Evolutionary conservation across 2,113 vertebrate species (phyloP), one percentile per base, ranked within the genome.

Genomic region (Thymallus thymallus): DNA sequence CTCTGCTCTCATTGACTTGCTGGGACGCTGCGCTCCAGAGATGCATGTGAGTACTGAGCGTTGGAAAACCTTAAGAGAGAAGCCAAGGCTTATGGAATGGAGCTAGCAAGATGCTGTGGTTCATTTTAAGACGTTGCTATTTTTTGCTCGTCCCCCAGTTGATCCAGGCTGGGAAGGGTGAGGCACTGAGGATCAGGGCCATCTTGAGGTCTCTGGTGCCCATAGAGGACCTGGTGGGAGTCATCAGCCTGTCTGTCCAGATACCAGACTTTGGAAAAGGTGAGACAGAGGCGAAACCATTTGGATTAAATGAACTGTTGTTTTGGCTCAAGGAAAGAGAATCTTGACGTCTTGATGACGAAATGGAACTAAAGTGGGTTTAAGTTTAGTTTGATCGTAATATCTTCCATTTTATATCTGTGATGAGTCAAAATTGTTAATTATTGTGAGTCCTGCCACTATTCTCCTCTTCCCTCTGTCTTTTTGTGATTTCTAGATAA

Each of bases 201-300:
- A 97, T 98, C 85, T 91, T 98, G 64, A 92, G 96, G 24, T 98
- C 96, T 71, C 89, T 98, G 1, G 96, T 98, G 67, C 96, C 95
- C 6, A 85, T 98, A 69, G 96, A 97, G 4, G 96, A 97, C 87
- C 91, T 97, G 0, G 96, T 98, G 45, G 96, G 96, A 29, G 94
- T 98, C 83, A 97, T 98, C 85, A 98, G 96, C 72, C 94, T 98
- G 71, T 82, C 96, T 0, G 87, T 96, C 73, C 96, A 97, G 88
- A 97, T 98, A 68, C 96, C 96, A 3, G 85, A 94, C 3, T 93
- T 96, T 81, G 96, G 96, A 68, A 98, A 98, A 94, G 96, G 96
- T 97, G 75, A 82, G 68, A 0, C 14, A 35, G 7, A 51, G 0
- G 3, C 1, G 22, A 35, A 23, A 5, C 1, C 2, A 3, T 22